phyloP scores from a whole-genome alignment of 2,113 vertebrate species.

The Diphyllodes magnificus region DNA sequence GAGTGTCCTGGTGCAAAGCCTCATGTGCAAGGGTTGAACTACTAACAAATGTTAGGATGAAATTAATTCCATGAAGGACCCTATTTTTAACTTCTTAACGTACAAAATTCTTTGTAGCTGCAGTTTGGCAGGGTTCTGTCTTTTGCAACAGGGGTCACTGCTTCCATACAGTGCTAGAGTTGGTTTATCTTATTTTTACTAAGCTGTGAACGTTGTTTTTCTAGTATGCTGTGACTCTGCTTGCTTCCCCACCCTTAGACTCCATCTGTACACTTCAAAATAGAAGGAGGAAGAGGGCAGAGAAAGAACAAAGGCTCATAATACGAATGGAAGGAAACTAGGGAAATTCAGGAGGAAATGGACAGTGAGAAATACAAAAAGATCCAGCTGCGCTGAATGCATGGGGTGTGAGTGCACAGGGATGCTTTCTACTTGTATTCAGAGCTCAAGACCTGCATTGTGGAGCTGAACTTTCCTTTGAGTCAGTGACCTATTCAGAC shows the following conservation, averaged over 20 bases:
- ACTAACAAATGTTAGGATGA: background rate
- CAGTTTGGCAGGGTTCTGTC: background rate
- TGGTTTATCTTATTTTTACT: background rate
- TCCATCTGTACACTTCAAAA: slow-evolving; percentile 3
- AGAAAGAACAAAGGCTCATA: slow-evolving; percentile 59
- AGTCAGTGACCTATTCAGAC: slow-evolving; percentile 48
- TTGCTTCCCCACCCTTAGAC: background rate
- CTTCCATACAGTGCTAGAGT: background rate
- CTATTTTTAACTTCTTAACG: background rate
- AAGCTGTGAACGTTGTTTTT: slow-evolving; percentile 29
- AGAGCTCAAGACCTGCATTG: slow-evolving; percentile 14
- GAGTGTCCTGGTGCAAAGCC: background rate
- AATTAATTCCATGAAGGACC: background rate
- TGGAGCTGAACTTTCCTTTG: slow-evolving; percentile 27
- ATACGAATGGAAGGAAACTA: slow-evolving; percentile 63
- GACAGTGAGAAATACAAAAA: slow-evolving; percentile 62
- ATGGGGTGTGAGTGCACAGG: background rate
- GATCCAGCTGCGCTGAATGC: slow-evolving; percentile 29
- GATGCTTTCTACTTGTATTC: slow-evolving; percentile 39
- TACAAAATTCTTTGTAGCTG: background rate
- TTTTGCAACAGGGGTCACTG: background rate
- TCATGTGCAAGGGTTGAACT: background rate
- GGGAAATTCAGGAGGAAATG: slow-evolving; percentile 60
- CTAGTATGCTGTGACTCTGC: background rate
- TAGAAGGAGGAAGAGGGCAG: slow-evolving; percentile 64